Evolutionary conservation across 2,797 vertebrate species (phyloP), one percentile per base, ranked within the genome.

Genomic region (Phoeniculus purpureus): DNA sequence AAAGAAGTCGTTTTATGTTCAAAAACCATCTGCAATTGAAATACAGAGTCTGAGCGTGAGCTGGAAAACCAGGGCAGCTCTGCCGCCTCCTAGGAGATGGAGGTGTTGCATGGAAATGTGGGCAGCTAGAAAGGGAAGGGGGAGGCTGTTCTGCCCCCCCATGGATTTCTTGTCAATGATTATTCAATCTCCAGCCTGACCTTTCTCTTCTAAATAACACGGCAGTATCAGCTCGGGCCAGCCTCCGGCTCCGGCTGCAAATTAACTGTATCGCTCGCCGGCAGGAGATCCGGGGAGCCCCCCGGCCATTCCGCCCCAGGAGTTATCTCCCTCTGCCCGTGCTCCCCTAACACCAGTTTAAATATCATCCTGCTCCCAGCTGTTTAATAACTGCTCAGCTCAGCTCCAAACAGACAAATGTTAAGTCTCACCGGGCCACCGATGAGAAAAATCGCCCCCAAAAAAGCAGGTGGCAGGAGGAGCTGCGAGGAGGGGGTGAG

Each of bases 191-290:
- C 96, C 95, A 94, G 93, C 95, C 95, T 98, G 98, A 98, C 98
- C 98, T 98, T 98, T 98, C 97, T 95, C 93, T 97, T 97, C 97
- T 97, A 98, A 98, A 98, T 97, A 98, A 97, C 97, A 97, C 92
- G 14, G 96, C 96, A 85, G 73, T 98, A 98, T 98, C 97, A 96
- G 96, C 26, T 2, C 45, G 3, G 96, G 92, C 94, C 97, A 97
- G 97, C 96, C 96, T 90, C 88, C 97, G 96, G 97, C 96, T 96
- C 95, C 34, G 61, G 92, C 96, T 94, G 94, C 95, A 97, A 97
- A 97, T 97, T 95, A 97, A 97, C 96, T 96, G 97, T 98, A 97
- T 98, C 98, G 95, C 96, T 95, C 96, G 94, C 94, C 94, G 61
- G 90, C 97, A 97, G 96, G 96, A 97, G 97, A 94, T 94, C 95